Conservation (phyloP, 2,888 invertebrate species). For the Syrphus vitripennis region DNA sequence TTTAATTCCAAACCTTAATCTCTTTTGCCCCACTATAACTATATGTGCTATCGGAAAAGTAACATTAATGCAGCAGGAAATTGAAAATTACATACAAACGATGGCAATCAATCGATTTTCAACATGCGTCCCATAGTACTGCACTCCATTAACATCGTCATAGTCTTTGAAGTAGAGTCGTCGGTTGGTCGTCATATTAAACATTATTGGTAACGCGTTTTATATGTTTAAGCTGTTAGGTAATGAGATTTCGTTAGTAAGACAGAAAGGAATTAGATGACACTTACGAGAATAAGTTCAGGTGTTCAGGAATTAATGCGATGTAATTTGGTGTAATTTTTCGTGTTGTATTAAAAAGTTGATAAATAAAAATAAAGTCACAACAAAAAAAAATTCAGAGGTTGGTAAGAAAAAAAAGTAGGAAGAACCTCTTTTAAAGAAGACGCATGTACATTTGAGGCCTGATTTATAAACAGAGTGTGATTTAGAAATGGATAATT, state of each 20-base stretch:
- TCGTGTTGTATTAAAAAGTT: not conserved
- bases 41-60: not conserved
- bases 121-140: not conserved
- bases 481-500: too few species aligned
- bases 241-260: constrained; percentile 33
- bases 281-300: not conserved
- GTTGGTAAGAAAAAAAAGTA: too few species aligned
- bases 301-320: not conserved
- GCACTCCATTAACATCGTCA: not conserved
- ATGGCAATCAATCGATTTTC: constrained; percentile 62
- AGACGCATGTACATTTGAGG: too few species aligned
- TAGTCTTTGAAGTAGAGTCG: too few species aligned
- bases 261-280: not conserved
- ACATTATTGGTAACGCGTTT: not conserved
- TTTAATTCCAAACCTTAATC: not conserved
- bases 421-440: too few species aligned
- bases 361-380: too few species aligned
- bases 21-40: not conserved
- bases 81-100: constrained; percentile 62
- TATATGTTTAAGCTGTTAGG: constrained; percentile 23
- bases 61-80: constrained; percentile 57
- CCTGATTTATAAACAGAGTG: too few species aligned
- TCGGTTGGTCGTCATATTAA: not conserved
- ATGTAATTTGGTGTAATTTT: constrained; percentile 1
- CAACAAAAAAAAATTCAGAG: too few species aligned